Base-by-base conservation (phyloP, 1,140 invertebrate genomes). In the Euura saliciscinereae region DNA sequence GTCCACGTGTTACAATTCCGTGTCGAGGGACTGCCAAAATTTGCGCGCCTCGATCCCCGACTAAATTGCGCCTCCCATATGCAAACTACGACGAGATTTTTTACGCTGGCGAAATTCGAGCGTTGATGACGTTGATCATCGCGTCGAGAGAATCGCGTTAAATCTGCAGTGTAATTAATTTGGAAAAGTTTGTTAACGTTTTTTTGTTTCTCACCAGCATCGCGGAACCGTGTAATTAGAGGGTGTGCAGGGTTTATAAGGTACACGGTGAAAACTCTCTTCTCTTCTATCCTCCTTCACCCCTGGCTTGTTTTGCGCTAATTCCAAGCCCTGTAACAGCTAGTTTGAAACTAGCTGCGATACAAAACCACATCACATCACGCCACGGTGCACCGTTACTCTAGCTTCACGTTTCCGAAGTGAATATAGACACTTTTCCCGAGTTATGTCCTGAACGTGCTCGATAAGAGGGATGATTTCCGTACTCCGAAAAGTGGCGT, bases 231-330 rank as follows among this genome's bases (percentile, higher is more conserved):
- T 28, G 66, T 67, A 67, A 67, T 67, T 67, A 67, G 66, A 67
- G 66, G 66, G 66, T 28, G 65, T 11, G 28, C 65, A 28, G 5
- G n/a, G 28, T 28, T 28, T 28, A 28, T 28, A 28, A 28, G 28
- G 28, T 28, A 28, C 28, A 28, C 28, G 28, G 28, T 11, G 46
- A 11, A n/a, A 59, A 59, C 51, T 59, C 51, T 59, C 51, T 8
- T 59, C 51, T 59, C 51, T 59, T 11, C 51, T n/a, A 11, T n/a
- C 51, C 13, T 59, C 51, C 51, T 59, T 28, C 8, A 11, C 11
- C 43, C 28, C 66, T 44, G 66, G 66, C 28, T 67, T 67, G 66
- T 67, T 67, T 67, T 67, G 66, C 66, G 8, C 66, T 67, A 67
- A 67, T 67, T 67, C 66, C 28, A 42, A 28, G 43, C 8, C 66